phyloP scores from a whole-genome alignment of 2,888 invertebrate genomes.

The Stegana nigrithorax region DNA sequence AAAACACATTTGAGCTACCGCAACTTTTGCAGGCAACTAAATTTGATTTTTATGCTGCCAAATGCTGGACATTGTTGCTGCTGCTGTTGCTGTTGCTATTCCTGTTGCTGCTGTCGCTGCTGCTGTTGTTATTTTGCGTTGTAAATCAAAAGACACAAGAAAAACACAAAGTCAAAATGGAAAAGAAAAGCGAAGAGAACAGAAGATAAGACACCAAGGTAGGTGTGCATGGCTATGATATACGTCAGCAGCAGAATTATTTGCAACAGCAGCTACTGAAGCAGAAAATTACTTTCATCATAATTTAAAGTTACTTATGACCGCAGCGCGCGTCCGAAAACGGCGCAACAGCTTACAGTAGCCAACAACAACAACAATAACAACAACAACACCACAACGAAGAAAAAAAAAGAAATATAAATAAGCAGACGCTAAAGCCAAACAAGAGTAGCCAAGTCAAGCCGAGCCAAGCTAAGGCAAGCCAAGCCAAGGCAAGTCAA shows the following conservation, averaged over 20 bases:
- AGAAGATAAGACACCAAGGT: too few species aligned
- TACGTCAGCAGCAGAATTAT: background rate
- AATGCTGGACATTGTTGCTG: background rate
- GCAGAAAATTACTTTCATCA: constrained; percentile 67
- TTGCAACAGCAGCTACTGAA: constrained; percentile 58
- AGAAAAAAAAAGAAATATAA: too few species aligned
- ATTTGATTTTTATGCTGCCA: background rate
- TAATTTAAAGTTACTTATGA: constrained; percentile 60
- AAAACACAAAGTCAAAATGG: background rate
- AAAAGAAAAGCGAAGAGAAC: background rate
- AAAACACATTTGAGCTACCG: background rate
- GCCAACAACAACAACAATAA: too few species aligned
- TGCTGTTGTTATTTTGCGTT: constrained; percentile 34
- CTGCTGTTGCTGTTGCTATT: background rate
- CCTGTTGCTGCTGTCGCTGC: constrained; percentile 7
- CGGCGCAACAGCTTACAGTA: constrained; percentile 20
- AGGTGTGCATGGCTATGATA: too few species aligned
- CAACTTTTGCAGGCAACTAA: background rate
- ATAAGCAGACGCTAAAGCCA: constrained; percentile 17
- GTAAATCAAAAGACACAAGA: constrained; percentile 18
- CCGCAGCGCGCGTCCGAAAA: constrained; percentile 29
- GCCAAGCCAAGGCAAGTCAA: too few species aligned
- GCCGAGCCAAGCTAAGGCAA: too few species aligned
- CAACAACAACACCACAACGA: background rate
- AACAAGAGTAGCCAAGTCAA: constrained; percentile 24